Conservation (phyloP, 2,113 vertebrate genomes). For the Nannospalax galili region DNA sequence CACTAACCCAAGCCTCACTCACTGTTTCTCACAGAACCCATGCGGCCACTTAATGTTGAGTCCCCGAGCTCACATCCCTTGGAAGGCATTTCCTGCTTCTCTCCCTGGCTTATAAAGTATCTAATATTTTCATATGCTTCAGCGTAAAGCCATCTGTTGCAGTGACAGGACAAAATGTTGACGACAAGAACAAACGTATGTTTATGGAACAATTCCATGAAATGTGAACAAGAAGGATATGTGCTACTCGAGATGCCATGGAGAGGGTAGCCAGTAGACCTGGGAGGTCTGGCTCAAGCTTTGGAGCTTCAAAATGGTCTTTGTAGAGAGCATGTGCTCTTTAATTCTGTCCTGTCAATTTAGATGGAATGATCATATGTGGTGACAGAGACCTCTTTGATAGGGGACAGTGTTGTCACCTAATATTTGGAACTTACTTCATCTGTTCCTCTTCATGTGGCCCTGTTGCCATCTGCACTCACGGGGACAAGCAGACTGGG, state of each 20-base stretch:
- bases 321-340: slow-evolving; percentile 18
- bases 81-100: slow-evolving; percentile 74
- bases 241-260: slow-evolving; percentile 59
- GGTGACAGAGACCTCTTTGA: neutral
- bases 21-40: neutral
- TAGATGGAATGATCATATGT: neutral
- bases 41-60: neutral
- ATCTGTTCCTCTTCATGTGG: neutral
- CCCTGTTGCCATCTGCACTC: neutral
- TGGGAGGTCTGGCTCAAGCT: slow-evolving; percentile 35
- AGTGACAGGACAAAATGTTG: slow-evolving; percentile 81
- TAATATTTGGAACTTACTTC: neutral
- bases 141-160: slow-evolving; percentile 86
- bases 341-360: neutral
- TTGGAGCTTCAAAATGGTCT: slow-evolving; percentile 69
- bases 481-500: neutral
- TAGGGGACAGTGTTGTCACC: neutral
- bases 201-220: slow-evolving; percentile 78
- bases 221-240: slow-evolving; percentile 72
- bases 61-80: slow-evolving; percentile 25
- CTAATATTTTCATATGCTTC: slow-evolving; percentile 87
- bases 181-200: slow-evolving; percentile 82
- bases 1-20: neutral
- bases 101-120: slow-evolving; percentile 81
- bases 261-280: slow-evolving; percentile 61